A percentile compares a stretch with the other conserved stretches of the same genome.
Evolutionary conservation across 2,888 invertebrate species (phyloP).

Genomic region (Lasius platythorax): DNA sequence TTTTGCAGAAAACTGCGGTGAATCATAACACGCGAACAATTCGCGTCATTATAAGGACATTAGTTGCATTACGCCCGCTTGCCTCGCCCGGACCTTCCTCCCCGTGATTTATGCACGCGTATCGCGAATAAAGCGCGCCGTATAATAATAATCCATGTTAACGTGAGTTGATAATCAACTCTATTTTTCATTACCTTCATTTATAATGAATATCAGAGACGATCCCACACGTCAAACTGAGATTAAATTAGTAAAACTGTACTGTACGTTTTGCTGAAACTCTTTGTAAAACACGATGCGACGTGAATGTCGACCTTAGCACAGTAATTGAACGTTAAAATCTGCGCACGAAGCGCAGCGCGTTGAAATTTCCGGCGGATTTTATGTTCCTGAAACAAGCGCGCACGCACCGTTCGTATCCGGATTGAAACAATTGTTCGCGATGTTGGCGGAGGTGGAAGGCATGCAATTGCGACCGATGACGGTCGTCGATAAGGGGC

Average conservation of each 20-base stretch:
- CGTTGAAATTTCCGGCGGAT: conserved; percentile 39
- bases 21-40: conserved; percentile 67
- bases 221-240: background rate
- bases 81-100: conserved; percentile 3
- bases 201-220: background rate
- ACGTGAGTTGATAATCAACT: background rate
- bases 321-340: conserved; percentile 40
- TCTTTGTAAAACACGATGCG: background rate
- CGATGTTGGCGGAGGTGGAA: background rate
- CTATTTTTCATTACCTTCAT: background rate
- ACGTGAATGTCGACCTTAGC: background rate
- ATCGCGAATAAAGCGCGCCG: conserved; percentile 1
- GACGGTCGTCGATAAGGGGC: conserved; percentile 39
- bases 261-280: background rate
- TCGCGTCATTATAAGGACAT: conserved; percentile 74
- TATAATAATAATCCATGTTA: conserved; percentile 19
- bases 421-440: conserved; percentile 42
- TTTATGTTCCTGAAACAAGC: conserved; percentile 33
- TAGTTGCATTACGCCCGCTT: conserved; percentile 50
- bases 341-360: conserved; percentile 30
- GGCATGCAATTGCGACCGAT: conserved; percentile 51
- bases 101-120: conserved; percentile 55
- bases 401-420: conserved; percentile 41
- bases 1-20: conserved; percentile 47
- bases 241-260: conserved; percentile 18